phyloP scores from a whole-genome alignment of 2,888 invertebrate genomes.

The Coenonympha arcania region DNA sequence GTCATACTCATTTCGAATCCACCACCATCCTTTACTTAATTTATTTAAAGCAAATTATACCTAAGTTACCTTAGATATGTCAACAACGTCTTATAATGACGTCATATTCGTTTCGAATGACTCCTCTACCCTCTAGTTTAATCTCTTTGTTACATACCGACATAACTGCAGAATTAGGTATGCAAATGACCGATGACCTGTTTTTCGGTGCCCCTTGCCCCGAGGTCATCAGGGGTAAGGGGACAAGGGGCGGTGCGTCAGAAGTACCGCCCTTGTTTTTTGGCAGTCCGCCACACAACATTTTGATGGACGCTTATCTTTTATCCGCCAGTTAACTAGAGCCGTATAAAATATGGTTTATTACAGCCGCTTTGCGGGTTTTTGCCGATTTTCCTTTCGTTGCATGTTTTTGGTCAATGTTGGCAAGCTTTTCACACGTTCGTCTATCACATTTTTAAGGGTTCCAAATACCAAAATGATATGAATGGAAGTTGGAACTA shows the following conservation, averaged over 20 bases:
- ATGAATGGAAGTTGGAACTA: too few relatives aligned
- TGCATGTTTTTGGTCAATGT: not conserved
- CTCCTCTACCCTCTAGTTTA: not conserved
- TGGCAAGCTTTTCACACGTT: too few relatives aligned
- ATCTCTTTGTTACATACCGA: not conserved
- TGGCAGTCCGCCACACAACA: conserved; percentile 16
- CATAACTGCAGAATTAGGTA: not conserved
- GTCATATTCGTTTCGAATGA: too few relatives aligned
- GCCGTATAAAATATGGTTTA: conserved; percentile 4
- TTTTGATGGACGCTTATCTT: conserved; percentile 1
- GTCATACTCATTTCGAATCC: too few relatives aligned
- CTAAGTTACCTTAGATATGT: too few relatives aligned
- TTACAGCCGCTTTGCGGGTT: not conserved
- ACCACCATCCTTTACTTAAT: too few relatives aligned
- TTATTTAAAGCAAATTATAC: too few relatives aligned
- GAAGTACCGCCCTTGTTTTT: conserved; percentile 26
- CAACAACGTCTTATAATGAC: too few relatives aligned
- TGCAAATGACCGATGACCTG: conserved; percentile 2
- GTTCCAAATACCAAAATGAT: too few relatives aligned
- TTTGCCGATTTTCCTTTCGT: not conserved
- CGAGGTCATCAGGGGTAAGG: not conserved
- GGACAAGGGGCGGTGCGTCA: conserved; percentile 26
- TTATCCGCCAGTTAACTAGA: not conserved
- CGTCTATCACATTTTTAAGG: too few relatives aligned
- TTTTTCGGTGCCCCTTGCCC: not conserved